Base-by-base conservation (phyloP, 2,797 vertebrate genomes). In the Heterohyrax brucei region DNA sequence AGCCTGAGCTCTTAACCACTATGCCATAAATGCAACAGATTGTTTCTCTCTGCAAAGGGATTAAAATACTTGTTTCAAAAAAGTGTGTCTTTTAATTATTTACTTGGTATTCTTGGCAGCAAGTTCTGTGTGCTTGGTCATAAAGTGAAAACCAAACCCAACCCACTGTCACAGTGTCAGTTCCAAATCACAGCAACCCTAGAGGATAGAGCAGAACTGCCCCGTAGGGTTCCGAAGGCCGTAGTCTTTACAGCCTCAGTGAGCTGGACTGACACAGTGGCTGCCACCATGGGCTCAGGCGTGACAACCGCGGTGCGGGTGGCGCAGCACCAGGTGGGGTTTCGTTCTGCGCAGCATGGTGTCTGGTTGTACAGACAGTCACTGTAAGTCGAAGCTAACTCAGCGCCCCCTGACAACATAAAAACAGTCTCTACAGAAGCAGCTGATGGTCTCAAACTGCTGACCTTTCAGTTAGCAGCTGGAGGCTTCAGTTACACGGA, bases 1-100 rank as follows among this genome's bases (percentile, higher is more conserved):
- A 53, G 50, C 50, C 50, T 53, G 50, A 53, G 13, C 50, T 8
- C 50, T 53, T 53, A 53, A 53, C 50, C 50, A 53, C 50, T 53
- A 13, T 53, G 50, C 50, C 50, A 6, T 75, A 95, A 91, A 5
- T 77, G 18, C 19, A 50, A 76, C 46, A 24, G 73, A 79, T 50
- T 53, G 33, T 93, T 92, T 93, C 21, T 70, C 7, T 89, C 64
- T 81, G 86, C 80, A 62, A 33, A 92, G 44, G 95, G 70, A 76
- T 30, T 86, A 46, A 92, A 95, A 39, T 85, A 26, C 87, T 39
- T 86, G 56, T 93, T 95, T 88, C 53, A 76, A 72, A 92, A 92
- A 91, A 95, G 46, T 92, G 46, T 53, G 22, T 78, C 64, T 87
- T 93, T 70, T 24, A 68, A 7, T 76, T 81, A 86, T n/a, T 66